phyloP scores from a whole-genome alignment of 2,797 vertebrate genomes.

The Phyllotis vaccarum region DNA sequence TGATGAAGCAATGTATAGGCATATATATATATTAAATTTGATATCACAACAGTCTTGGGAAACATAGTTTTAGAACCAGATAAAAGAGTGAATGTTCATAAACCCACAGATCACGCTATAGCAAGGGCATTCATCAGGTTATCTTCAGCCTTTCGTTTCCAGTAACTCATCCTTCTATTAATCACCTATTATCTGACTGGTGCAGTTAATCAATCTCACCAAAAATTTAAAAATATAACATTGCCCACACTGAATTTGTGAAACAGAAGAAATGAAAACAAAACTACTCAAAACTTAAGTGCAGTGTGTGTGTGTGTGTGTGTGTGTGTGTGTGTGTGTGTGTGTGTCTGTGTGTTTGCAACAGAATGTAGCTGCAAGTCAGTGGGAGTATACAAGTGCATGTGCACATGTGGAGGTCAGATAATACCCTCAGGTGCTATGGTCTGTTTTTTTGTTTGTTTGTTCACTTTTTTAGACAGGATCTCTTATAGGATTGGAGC shows the following conservation, averaged over 20 bases:
- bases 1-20: not conserved
- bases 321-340: not conserved
- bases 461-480: not conserved
- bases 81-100: slow-evolving; percentile 5
- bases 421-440: not conserved
- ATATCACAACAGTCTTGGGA: not conserved
- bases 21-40: slow-evolving; percentile 1
- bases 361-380: not conserved
- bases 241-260: not conserved
- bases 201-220: not conserved
- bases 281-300: not conserved
- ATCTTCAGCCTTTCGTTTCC: slow-evolving; percentile 32
- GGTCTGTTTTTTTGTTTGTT: not conserved
- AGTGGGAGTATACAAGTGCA: not conserved
- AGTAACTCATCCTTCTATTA: slow-evolving; percentile 4
- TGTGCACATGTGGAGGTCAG: not conserved
- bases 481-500: not conserved
- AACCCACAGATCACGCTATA: not conserved
- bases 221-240: slow-evolving; percentile 20
- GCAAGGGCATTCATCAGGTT: not conserved
- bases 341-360: too few relatives aligned
- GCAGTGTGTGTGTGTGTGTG: not conserved
- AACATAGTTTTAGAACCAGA: not conserved
- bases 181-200: not conserved
- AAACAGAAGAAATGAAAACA: slow-evolving; percentile 1